Evolutionary conservation across 2,888 invertebrate species (phyloP).

Genomic region (Schrankia costaestrigalis): DNA sequence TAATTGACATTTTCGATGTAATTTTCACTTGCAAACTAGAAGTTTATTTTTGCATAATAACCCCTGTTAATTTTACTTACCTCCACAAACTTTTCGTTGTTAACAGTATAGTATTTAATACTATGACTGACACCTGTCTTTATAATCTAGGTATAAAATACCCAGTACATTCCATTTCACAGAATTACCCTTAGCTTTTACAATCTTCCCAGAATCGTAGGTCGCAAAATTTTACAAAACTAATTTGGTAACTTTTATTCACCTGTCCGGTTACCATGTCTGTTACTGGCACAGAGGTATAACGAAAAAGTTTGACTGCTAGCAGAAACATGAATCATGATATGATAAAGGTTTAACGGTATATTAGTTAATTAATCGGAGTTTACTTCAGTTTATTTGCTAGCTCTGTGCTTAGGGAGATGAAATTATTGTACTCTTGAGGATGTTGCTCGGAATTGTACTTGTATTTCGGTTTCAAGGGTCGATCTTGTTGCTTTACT

Average conservation of each 20-base stretch:
- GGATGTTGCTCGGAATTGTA: too few relatives aligned
- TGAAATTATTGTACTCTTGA: constrained; percentile 8
- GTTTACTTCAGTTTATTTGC: constrained; percentile 27
- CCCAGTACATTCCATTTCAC: constrained; percentile 24
- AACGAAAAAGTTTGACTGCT: constrained; percentile 28
- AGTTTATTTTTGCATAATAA: too few relatives aligned
- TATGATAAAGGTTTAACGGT: constrained; percentile 26
- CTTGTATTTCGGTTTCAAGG: too few relatives aligned
- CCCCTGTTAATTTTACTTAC: too few relatives aligned
- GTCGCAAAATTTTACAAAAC: constrained; percentile 21
- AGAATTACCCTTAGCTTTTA: constrained; percentile 28
- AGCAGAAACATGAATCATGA: constrained; percentile 29
- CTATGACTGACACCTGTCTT: constrained; percentile 22
- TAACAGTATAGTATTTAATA: too few relatives aligned
- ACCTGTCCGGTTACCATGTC: constrained; percentile 18
- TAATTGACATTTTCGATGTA: too few relatives aligned
- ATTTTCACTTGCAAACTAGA: too few relatives aligned
- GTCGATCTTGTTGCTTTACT: too few relatives aligned
- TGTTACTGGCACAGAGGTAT: constrained; percentile 22
- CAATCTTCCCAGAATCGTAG: constrained; percentile 26
- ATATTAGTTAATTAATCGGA: constrained; percentile 30
- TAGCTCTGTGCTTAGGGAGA: constrained; percentile 4
- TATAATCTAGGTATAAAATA: constrained; percentile 13
- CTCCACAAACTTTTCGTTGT: too few relatives aligned
- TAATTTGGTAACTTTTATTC: constrained; percentile 34